These are phyloP conservation scores for Steatocranus sp. DNA, from an alignment of 2,797 vertebrate genomes.

Conservation along the genomic window DNA sequence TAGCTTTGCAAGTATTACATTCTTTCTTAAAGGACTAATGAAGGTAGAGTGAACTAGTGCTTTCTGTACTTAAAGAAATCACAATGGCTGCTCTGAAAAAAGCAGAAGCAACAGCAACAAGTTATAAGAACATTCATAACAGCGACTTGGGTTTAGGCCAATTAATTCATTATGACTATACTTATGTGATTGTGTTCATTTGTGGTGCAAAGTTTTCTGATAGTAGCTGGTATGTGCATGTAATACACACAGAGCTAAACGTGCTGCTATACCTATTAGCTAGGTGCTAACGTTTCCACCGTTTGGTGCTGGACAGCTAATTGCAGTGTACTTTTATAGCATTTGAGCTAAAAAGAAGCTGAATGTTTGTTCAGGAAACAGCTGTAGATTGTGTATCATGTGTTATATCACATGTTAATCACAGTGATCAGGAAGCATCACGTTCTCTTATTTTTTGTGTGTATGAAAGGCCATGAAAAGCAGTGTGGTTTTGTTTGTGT, in stretches of 20 bases:
- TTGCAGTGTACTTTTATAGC: background rate
- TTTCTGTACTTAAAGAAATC: background rate
- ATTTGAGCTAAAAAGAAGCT: background rate
- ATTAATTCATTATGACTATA: background rate
- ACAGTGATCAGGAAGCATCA: background rate
- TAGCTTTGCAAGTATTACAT: background rate
- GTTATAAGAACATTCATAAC: background rate
- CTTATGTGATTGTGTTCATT: background rate
- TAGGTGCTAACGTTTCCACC: background rate
- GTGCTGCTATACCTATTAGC: background rate
- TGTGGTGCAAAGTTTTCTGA: background rate
- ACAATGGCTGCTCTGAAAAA: background rate
- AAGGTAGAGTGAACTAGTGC: background rate
- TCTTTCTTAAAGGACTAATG: background rate
- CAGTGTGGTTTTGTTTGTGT: background rate
- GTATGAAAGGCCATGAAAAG: background rate
- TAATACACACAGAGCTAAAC: background rate
- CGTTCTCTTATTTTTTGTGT: background rate
- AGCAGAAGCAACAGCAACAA: background rate
- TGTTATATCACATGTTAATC: background rate
- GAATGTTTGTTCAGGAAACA: background rate
- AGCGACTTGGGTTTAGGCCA: accelerated
- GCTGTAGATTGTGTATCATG: background rate
- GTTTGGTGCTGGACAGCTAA: background rate
- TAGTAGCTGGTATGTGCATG: background rate